Conservation (phyloP, 2,797 vertebrate genomes). For the Lepidocolaptes lacrymiger region DNA sequence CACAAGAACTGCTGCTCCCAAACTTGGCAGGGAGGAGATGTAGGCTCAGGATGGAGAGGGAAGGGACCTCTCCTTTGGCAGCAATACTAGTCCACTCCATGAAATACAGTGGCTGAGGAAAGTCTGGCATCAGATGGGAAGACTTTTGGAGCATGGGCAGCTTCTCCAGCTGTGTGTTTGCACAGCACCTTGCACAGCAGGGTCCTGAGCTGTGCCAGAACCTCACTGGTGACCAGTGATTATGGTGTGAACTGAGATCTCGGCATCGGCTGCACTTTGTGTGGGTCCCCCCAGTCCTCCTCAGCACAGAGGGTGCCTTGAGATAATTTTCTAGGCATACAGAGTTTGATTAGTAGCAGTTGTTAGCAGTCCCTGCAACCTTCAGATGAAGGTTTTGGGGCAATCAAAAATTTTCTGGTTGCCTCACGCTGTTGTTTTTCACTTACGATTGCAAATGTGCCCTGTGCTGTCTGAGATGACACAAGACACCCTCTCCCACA, state of each 20-base stretch:
- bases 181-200: background rate
- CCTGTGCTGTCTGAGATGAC: background rate
- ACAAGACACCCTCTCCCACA: background rate
- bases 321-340: background rate
- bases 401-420: background rate
- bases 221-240: background rate
- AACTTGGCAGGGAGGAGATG: background rate
- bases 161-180: background rate
- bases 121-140: background rate
- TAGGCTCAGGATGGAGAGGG: background rate
- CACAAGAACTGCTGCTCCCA: background rate
- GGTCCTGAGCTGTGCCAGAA: background rate
- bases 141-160: background rate
- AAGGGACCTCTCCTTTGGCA: background rate
- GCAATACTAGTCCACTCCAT: background rate
- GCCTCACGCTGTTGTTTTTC: accelerated
- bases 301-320: background rate
- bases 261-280: background rate
- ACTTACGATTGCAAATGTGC: background rate
- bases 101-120: background rate
- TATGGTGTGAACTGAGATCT: background rate
- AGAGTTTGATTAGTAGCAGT: background rate
- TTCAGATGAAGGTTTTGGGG: background rate
- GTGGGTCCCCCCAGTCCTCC: background rate
- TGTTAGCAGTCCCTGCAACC: background rate